Percentiles rank a stretch among this genome's conserved stretches.
These are phyloP conservation scores for Callithrix jacchus DNA, from an alignment of 2,113 vertebrate species.

Conservation along the genomic window DNA sequence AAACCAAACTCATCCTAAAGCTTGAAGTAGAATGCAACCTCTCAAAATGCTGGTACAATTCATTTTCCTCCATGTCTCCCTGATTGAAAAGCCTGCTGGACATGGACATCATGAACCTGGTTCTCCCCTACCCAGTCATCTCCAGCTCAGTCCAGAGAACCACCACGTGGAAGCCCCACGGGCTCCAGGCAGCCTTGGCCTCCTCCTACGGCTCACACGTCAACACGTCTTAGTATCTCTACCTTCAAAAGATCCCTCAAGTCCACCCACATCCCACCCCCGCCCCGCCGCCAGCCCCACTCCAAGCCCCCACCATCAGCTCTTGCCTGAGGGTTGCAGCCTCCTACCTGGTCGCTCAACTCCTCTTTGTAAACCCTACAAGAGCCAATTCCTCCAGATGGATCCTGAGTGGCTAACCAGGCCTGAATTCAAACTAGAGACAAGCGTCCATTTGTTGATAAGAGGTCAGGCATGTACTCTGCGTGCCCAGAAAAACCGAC, in stretches of 20 bases:
- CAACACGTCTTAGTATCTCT: too few relatives aligned
- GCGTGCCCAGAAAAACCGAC: neutral
- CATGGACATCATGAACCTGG: rapidly evolving
- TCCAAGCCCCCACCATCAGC: neutral
- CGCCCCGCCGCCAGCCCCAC: rapidly evolving
- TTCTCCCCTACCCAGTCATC: neutral
- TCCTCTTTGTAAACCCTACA: neutral
- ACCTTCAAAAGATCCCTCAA: neutral
- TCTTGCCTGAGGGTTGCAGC: rapidly evolving
- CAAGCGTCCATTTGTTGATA: neutral
- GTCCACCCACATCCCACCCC: neutral
- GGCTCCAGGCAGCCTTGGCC: neutral
- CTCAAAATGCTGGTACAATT: rapidly evolving
- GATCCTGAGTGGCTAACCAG: neutral
- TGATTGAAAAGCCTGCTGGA: neutral
- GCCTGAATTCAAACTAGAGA: neutral
- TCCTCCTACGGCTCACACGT: too few relatives aligned
- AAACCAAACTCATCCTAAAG: neutral
- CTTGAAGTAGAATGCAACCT: rapidly evolving
- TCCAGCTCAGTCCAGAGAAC: neutral
- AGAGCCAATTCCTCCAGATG: neutral
- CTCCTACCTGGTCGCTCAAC: neutral
- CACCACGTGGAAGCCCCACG: neutral
- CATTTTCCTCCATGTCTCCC: neutral
- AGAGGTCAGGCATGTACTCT: neutral